Evolutionary conservation across 2,797 vertebrate genomes (phyloP), one percentile per base, ranked within the genome.

Genomic region (Margarornis squamiger): DNA sequence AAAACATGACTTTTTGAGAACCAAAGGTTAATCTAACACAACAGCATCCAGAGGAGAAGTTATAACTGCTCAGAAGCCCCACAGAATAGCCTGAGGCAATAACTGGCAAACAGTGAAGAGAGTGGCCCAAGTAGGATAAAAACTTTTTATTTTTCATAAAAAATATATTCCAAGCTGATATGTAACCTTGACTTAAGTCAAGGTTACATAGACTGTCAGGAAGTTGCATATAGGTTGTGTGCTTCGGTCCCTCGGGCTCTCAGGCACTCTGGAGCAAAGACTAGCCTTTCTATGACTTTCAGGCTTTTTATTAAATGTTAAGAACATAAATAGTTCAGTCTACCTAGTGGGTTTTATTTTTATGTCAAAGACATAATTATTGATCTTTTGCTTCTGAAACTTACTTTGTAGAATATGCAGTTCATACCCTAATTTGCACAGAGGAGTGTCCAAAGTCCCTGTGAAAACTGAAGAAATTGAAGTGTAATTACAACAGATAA

Each of bases 21-120:
- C 36, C 62, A 93, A 63, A 95, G 82, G 93, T 96, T 96, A 96
- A 91, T 96, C 82, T 92, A 88, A 92, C 70, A 92, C 90, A 96
- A 93, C 51, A 75, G 36, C 46, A 84, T 90, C 55, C 70, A 88
- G 54, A 86, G 15, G 70, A 80, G 76, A 93, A 72, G 16, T 75
- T 95, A 90, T 92, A 93, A 86, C 75, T 66, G 45, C 46, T 72
- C 62, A 84, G 66, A 90, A 90, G 34, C 32, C 38, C 36, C 55
- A 57, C 39, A 78, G 70, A 93, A 91, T 13, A 86, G 23, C 93
- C 70, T 62, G 43, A 96, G 59, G 92, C 70, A 92, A 12, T 85
- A 94, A 93, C 6, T 81, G 10, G 41, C 30, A 72, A 95, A 87
- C 20, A 79, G 39, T 63, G 39, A 90, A 78, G 12, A 55, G 5